Base-by-base conservation (phyloP, 2,888 invertebrate species). In the Nasonovia ribisnigri region DNA sequence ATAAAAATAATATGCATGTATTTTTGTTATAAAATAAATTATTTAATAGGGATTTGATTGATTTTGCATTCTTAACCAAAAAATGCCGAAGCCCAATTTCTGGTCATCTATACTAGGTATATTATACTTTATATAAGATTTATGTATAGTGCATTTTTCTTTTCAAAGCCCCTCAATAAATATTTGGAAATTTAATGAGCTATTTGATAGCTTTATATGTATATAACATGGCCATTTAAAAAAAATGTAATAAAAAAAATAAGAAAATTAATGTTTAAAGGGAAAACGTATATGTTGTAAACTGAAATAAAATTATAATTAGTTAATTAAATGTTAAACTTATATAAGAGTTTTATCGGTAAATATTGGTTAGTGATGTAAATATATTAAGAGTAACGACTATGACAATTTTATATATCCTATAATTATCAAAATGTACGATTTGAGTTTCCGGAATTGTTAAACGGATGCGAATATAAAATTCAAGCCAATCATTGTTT, bases 71-170 rank as follows among this genome's bases (percentile, higher is more conserved):
- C 29, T 84, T 54, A 84, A 91, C n/a, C 20, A 10, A 91, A 91
- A 29, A 43, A 91, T 51, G 6, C 16, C 36, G 8, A 84, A 24
- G 8, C 26, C 20, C 36, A 77, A 13, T 84, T 90, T 13, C 13
- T 29, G 8, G 29, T 84, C 11, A 46, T 51, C 20, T 46, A n/a
- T 46, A 26, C 26, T 77, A 77, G 20, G 77, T 77, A 77, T 36
- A 36, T 77, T 77, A 77, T 77, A 36, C 8, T 36, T 77, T 36
- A 36, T 77, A 20, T 6, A n/a, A 84, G 54, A 91, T 84, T 84
- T 91, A 84, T 60, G 36, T 43, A n/a, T n/a, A n/a, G 57, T 89
- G 42, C 54, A 29, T 48, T 86, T 43, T 86, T 86, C 42, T 89
- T 43, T 20, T 54, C 26, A 88, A 60, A 57, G 13, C 3, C 20